These are phyloP conservation scores for Syngnathus rostellatus DNA, from an alignment of 2,797 vertebrate genomes.

Conservation along the genomic window DNA sequence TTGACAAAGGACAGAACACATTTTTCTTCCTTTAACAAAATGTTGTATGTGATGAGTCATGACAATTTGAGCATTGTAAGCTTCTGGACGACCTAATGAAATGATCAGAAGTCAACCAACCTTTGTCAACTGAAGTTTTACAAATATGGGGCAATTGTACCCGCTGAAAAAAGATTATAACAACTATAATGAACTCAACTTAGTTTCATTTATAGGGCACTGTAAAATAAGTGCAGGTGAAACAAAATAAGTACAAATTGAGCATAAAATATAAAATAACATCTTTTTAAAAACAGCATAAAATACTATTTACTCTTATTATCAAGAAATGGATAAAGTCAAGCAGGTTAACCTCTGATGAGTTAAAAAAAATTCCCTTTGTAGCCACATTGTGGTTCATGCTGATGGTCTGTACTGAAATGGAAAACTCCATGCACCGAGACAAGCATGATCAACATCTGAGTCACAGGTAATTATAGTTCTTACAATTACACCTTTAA, in stretches of 20 bases:
- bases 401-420: slow-evolving; percentile 1
- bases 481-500: slow-evolving; percentile 19
- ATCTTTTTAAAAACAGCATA: too few species aligned
- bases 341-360: too few species aligned
- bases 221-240: background rate
- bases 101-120: background rate
- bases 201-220: background rate
- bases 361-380: too few species aligned
- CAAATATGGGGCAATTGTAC: background rate
- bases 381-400: too few species aligned
- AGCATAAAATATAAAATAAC: background rate
- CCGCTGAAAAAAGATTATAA: background rate
- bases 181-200: background rate
- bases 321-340: too few species aligned
- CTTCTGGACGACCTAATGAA: background rate
- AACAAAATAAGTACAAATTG: background rate
- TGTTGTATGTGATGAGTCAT: background rate
- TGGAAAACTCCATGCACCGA: slow-evolving; percentile 24
- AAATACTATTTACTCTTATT: too few species aligned
- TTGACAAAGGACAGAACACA: background rate
- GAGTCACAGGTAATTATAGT: slow-evolving; percentile 33
- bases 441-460: slow-evolving; percentile 10
- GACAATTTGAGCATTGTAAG: background rate
- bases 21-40: background rate
- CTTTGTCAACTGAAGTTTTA: background rate